Base-by-base conservation (phyloP, 2,797 vertebrate genomes). In the Benthosema pterotum region DNA sequence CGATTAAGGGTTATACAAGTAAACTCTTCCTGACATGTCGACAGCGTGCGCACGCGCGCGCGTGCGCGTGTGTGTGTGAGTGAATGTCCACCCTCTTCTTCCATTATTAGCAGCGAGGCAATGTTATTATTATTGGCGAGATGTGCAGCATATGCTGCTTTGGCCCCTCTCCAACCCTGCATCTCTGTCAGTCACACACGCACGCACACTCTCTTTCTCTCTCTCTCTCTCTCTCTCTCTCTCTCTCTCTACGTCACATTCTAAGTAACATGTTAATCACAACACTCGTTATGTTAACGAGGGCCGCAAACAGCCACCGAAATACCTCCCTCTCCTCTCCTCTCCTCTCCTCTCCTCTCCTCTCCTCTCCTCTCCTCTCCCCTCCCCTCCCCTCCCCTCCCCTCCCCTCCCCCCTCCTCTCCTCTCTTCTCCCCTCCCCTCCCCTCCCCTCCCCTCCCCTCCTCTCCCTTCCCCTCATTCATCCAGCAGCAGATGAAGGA, bases 111-210 rank as follows among this genome's bases (percentile, higher is more conserved):
- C 85, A 82, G 84, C 85, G 79, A 89, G 77, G 86, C 90, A 83
- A 89, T 88, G 78, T 76, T 86, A 88, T 92, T 91, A 85, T 93
- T 91, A 91, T 89, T 86, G 82, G 83, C 74, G 73, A 86, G 79
- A 89, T 89, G 85, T 85, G 63, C 68, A 90, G 74, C 92, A 91
- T 93, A 93, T 93, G 91, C 60, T 79, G 81, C 65, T 82, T 78
- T 90, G 88, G 87, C 83, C 57, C 52, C 70, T 72, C 57, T 86
- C 85, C 87, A 88, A 70, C 58, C 43, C 63, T 50, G 70, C 67
- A 50, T 70, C 63, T 71, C 72, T 57, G 71, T 69, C 74, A 64
- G 66, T 69, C 67, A 53, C 48, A 61, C 72, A 11, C 50, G 74
- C 78, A 53, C 38, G 22, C 17, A 7, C 49, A 7, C 49, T n/a